Evolutionary conservation across 2,888 invertebrate species (phyloP), one percentile per base, ranked within the genome.

Genomic region (Zootermopsis nevadensis): DNA sequence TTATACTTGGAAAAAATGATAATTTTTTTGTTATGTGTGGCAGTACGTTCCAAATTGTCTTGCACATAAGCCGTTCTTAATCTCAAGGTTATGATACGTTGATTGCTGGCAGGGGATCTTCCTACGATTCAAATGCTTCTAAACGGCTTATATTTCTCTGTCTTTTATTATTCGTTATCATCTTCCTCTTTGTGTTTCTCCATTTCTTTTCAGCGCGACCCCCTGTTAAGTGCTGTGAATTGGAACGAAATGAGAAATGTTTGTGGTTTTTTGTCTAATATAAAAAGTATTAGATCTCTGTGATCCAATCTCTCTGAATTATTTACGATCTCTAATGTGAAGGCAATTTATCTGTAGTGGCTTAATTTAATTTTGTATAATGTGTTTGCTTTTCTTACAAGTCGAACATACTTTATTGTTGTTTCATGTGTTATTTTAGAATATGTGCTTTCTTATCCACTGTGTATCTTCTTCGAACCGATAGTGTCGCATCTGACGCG

Each of bases 161-260:
- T 15, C 48, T 48, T 48, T 6, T 27, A 27, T 60, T 60, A n/a
- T 60, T 60, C 60, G n/a, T 27, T 27, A 60, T 60, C 60, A n/a
- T 60, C n/a, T n/a, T 8, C 60, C 1, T 60, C 60, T 60, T 60
- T 60, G 60, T 60, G 60, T 60, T 60, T n/a, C 27, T 60, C 10
- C 1, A 60, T 27, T 60, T 60, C 60, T n/a, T 60, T 60, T 60
- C n/a, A 27, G 27, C 6, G n/a, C 8, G 24, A 12, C 60, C 60
- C 60, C 60, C 60, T 60, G 27, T 60, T 8, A 60, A 60, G 27
- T 60, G 60, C n/a, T 55, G 12, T 55, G n/a, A 60, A 60, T 60
- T 60, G n/a, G 15, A 60, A n/a, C 60, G 60, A 60, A 60, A 60
- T 60, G 60, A 60, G 60, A 60, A 60, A 60, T n/a, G n/a, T 60